These are phyloP conservation scores for Leucozona laternaria DNA, from an alignment of 2,888 invertebrate genomes.

Conservation along the genomic window DNA sequence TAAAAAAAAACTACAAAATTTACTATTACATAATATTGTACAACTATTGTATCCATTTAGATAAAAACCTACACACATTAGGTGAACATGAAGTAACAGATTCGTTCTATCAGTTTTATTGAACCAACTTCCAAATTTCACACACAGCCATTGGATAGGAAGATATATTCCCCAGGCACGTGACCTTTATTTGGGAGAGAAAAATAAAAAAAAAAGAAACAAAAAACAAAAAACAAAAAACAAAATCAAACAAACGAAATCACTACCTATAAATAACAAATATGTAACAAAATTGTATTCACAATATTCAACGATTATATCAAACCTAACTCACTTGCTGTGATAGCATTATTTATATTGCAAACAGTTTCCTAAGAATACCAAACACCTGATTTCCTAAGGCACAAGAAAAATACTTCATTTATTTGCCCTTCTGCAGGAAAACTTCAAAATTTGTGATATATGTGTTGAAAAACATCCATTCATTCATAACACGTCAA, in stretches of 20 bases:
- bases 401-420: conserved; percentile 40
- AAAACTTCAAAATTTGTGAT: conserved; percentile 62
- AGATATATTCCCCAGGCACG: conserved; percentile 25
- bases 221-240: neutral
- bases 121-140: neutral
- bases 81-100: neutral
- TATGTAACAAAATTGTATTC: conserved; percentile 30
- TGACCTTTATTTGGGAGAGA: conserved; percentile 6
- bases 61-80: too few species aligned
- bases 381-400: conserved; percentile 56
- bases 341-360: conserved; percentile 45
- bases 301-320: conserved; percentile 41
- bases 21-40: too few species aligned
- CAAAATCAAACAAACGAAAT: conserved; percentile 32
- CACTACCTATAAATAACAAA: conserved; percentile 47
- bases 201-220: neutral
- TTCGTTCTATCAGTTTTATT: neutral
- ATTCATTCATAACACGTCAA: conserved; percentile 68
- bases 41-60: too few species aligned
- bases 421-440: conserved; percentile 45
- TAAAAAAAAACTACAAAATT: too few species aligned
- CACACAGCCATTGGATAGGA: neutral
- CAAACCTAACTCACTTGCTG: conserved; percentile 41
- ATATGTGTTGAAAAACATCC: conserved; percentile 64
- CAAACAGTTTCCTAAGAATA: conserved; percentile 46